Base-by-base conservation (phyloP, 2,888 invertebrate genomes). In the Dasypolia templi region DNA sequence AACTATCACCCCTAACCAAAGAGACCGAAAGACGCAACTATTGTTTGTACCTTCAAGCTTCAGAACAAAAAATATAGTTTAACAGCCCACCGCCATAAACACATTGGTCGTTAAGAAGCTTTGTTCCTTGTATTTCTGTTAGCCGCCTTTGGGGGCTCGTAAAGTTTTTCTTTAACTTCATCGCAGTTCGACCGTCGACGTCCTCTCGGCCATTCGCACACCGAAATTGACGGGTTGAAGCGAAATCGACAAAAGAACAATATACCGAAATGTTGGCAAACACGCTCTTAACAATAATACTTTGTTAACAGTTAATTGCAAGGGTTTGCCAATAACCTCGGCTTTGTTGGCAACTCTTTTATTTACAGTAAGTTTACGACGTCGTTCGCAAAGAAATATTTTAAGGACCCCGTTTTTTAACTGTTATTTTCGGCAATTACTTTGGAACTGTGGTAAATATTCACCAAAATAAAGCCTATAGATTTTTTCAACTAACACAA, bases 301-400 rank as follows among this genome's bases (percentile, higher is more conserved):
- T 92, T 91, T 93, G 93, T 93, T 91, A 90, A 90, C 89, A 84
- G 91, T 91, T 94, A 93, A 94, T 94, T 93, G 94, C 93, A 94
- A 94, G 94, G 94, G 95, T 94, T 95, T 89, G 92, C 91, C 91
- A 93, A 94, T 92, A 92, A 93, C 90, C 87, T 79, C 65, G 79
- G 86, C 89, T 89, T 94, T 94, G 94, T 94, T 87, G 82, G 83
- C 86, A 91, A 90, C 90, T 91, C 89, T 92, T 92, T 92, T 93
- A 91, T 91, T 88, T 83, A 83, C 78, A 82, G 71, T 58, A 80
- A 72, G 83, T 94, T 94, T 93, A 94, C 89, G 90, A 91, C 89
- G 84, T 86, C 87, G 84, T 86, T 87, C 88, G 85, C 65, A 59
- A 76, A 79, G 69, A 72, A 73, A 76, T 76, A 64, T 77, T 77